phyloP scores from a whole-genome alignment of 2,797 vertebrate genomes.

The Hypotaenidia philippensis region DNA sequence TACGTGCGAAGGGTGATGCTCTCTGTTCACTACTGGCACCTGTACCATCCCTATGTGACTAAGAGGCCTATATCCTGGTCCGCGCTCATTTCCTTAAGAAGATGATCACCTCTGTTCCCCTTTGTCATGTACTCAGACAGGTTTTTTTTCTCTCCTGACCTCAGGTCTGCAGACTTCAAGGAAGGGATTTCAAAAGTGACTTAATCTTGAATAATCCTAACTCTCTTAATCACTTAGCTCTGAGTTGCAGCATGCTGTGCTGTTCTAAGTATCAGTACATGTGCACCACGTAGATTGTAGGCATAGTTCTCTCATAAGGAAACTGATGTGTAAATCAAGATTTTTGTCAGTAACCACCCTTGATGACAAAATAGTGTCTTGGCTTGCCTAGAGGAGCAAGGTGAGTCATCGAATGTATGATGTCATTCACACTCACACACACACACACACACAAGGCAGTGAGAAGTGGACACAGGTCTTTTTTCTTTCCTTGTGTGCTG shows the following conservation, averaged over 20 bases:
- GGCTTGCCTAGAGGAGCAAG: background rate
- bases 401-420: background rate
- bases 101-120: background rate
- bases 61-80: background rate
- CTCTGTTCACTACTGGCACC: background rate
- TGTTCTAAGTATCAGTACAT: background rate
- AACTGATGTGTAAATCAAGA: background rate
- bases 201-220: background rate
- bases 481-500: background rate
- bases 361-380: constrained; percentile 12
- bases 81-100: background rate
- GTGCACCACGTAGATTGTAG: background rate
- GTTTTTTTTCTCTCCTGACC: background rate
- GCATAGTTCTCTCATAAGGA: background rate
- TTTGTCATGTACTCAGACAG: background rate
- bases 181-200: background rate
- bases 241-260: background rate
- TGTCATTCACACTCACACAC: background rate
- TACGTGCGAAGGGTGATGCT: background rate
- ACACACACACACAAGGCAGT: background rate
- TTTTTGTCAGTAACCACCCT: background rate
- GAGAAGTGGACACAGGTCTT: background rate
- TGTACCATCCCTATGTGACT: background rate
- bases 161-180: background rate
- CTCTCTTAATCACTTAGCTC: background rate